Conservation (phyloP, 2,797 vertebrate species). For the Artibeus lituratus region DNA sequence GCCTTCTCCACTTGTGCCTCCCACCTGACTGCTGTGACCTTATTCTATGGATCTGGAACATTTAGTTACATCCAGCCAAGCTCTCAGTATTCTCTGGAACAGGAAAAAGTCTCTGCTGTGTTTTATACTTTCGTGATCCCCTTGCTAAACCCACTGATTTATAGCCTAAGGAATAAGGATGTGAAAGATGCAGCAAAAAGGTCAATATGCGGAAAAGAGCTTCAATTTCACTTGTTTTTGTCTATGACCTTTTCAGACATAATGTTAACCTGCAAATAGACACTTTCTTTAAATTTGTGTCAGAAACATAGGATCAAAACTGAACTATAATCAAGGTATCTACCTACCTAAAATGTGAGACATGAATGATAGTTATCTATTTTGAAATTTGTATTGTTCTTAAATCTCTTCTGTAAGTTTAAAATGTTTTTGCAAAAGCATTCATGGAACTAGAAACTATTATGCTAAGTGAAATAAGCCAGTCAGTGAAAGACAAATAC, state of each 20-base stretch:
- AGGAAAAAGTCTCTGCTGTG: slow-evolving; percentile 68
- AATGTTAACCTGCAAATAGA: not conserved
- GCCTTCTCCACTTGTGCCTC: slow-evolving; percentile 73
- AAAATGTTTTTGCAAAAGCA: not conserved
- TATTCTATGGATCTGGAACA: slow-evolving; percentile 50
- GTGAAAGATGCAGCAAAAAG: slow-evolving; percentile 47
- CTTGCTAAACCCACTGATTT: slow-evolving; percentile 74
- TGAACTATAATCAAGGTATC: not conserved
- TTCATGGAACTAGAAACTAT: no score
- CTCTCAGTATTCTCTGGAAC: slow-evolving; percentile 60
- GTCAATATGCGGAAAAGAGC: rapidly evolving
- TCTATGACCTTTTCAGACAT: rapidly evolving
- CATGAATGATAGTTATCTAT: not conserved
- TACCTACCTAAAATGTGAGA: not conserved
- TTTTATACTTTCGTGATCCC: slow-evolving; percentile 67
- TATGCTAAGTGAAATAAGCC: no score
- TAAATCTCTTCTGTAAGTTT: not conserved
- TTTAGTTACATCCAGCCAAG: slow-evolving; percentile 72
- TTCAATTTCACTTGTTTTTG: rapidly evolving
- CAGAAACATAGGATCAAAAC: not conserved
- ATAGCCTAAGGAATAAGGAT: slow-evolving; percentile 72
- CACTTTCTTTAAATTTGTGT: not conserved
- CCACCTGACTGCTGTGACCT: slow-evolving; percentile 56
- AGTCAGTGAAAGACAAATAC: no score
- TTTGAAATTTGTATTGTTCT: not conserved